A percentile compares a stretch with the other conserved stretches of the same genome.
Evolutionary conservation across 2,797 vertebrate genomes (phyloP).

Genomic region (Cichlasoma orientale): DNA sequence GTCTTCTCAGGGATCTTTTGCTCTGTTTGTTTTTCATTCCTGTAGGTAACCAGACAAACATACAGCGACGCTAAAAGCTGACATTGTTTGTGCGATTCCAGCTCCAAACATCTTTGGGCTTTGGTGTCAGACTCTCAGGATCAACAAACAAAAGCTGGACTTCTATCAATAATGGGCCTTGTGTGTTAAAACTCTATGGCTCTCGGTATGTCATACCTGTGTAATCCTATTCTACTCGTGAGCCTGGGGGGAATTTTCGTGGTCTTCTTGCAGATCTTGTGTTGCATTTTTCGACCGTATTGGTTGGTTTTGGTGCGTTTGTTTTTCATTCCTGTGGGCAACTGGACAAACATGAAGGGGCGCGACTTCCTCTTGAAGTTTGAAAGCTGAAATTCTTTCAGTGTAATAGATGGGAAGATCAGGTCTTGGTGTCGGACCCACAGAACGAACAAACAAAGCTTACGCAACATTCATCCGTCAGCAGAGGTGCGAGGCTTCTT

Average conservation of each 20-base stretch:
- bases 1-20: not conserved
- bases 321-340: not conserved
- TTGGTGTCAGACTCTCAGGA: not conserved
- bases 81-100: not conserved
- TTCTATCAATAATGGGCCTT: not conserved
- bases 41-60: not conserved
- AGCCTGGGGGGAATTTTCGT: not conserved
- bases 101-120: not conserved
- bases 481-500: not conserved
- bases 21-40: conserved; percentile 1
- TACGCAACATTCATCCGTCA: not conserved
- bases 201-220: not conserved
- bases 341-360: not conserved
- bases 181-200: not conserved
- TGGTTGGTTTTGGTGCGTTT: not conserved
- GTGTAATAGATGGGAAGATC: not conserved
- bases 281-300: not conserved
- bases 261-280: not conserved
- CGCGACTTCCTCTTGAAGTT: conserved; percentile 4
- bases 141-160: not conserved
- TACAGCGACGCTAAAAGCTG: not conserved
- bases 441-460: not conserved
- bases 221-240: not conserved
- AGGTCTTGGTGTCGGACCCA: not conserved
- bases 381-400: not conserved